Conservation (phyloP, 2,888 invertebrate genomes). For the Cheilosia urbana region DNA sequence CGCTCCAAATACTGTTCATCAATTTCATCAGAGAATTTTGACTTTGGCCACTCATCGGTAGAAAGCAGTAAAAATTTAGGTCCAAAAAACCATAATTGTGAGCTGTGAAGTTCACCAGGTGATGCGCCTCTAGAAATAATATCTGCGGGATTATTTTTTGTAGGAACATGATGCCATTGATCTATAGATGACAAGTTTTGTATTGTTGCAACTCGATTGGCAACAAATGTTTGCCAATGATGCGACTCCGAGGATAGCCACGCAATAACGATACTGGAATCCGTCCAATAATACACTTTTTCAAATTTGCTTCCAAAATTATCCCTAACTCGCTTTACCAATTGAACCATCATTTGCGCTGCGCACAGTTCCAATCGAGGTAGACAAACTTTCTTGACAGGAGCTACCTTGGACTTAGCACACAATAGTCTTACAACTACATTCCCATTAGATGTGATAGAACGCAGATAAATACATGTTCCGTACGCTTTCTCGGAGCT, state of each 20-base stretch:
- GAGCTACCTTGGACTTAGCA: constrained; percentile 46
- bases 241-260: constrained; percentile 51
- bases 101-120: constrained; percentile 24
- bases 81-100: constrained; percentile 24
- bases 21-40: background rate
- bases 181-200: constrained; percentile 34
- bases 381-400: constrained; percentile 27
- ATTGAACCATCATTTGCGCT: constrained; percentile 42
- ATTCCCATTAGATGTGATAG: background rate
- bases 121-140: constrained; percentile 46
- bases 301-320: background rate
- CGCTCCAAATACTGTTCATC: background rate
- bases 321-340: constrained; percentile 42
- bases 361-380: constrained; percentile 57
- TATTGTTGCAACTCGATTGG: constrained; percentile 58
- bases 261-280: constrained; percentile 48
- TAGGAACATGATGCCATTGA: constrained; percentile 50
- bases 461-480: background rate
- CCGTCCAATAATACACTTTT: constrained; percentile 54
- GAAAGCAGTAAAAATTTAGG: background rate
- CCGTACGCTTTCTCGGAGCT: background rate
- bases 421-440: constrained; percentile 4
- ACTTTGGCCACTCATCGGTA: background rate
- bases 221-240: constrained; percentile 57
- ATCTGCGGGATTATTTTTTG: constrained; percentile 55